Conservation (phyloP, 2,888 invertebrate species). For the Nomada ruficornis region DNA sequence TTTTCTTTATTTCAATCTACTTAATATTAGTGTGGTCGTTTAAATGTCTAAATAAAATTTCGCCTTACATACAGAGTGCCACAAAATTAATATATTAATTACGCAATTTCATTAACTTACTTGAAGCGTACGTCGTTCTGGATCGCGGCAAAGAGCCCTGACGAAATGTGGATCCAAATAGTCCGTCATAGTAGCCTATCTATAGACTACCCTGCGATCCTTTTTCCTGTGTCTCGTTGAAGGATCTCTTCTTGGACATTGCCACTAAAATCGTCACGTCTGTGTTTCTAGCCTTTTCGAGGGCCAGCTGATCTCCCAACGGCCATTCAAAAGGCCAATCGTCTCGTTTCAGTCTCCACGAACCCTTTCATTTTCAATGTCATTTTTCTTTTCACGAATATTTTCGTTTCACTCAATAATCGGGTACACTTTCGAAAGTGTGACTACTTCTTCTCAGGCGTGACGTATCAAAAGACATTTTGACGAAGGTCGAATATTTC, state of each 20-base stretch:
- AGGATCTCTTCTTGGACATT: conserved; percentile 60
- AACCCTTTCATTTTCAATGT: neutral
- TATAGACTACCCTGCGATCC: conserved; percentile 64
- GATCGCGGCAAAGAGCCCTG: conserved; percentile 86
- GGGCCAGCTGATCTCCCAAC: neutral
- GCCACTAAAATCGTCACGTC: conserved; percentile 48
- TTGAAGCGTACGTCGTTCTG: conserved; percentile 85
- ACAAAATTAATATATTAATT: neutral
- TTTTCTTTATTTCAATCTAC: no score
- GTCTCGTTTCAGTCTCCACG: neutral
- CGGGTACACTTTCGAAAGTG: neutral
- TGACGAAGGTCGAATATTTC: neutral
- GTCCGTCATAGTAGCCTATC: conserved; percentile 84
- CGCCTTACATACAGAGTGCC: no score
- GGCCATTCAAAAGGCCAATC: conserved; percentile 30
- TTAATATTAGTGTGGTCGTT: no score
- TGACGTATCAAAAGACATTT: conserved; percentile 1
- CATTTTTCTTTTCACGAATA: neutral
- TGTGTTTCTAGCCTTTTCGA: conserved; percentile 13
- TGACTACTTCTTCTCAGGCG: neutral
- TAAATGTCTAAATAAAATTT: no score
- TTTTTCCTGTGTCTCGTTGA: conserved; percentile 56
- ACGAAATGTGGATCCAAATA: conserved; percentile 86
- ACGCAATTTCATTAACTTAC: conserved; percentile 76
- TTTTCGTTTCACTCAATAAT: conserved; percentile 14